These are phyloP conservation scores for Zaprionus africanus DNA, from an alignment of 1,140 invertebrate genomes.

Conservation along the genomic window DNA sequence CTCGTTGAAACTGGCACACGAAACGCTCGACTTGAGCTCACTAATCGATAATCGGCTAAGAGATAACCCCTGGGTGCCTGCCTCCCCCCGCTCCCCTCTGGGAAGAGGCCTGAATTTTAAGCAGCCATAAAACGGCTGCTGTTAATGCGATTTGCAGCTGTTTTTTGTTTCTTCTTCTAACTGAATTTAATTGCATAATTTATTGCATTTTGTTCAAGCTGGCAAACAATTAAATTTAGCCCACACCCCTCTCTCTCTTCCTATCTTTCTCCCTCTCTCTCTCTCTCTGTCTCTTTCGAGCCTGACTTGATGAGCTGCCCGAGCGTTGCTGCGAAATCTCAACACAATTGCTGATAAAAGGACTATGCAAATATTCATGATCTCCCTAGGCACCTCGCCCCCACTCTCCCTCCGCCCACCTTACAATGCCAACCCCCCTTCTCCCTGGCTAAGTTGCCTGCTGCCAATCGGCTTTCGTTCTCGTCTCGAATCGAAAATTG, in stretches of 20 bases:
- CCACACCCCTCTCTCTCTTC: too few species aligned
- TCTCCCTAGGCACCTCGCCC: neutral
- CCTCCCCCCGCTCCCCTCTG: too few species aligned
- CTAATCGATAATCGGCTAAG: neutral
- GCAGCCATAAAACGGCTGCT: slow-evolving; percentile 6
- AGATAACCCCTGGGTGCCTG: neutral
- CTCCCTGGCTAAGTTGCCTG: neutral
- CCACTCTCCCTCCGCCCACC: neutral
- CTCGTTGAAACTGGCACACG: neutral
- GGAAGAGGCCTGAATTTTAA: neutral
- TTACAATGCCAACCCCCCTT: neutral
- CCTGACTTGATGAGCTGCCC: neutral
- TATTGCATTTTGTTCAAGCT: slow-evolving; percentile 8
- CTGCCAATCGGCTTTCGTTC: slow-evolving; percentile 50
- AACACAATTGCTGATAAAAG: slow-evolving; percentile 24
- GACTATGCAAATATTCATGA: slow-evolving; percentile 41
- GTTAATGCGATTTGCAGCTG: slow-evolving; percentile 4
- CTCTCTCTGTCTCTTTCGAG: neutral
- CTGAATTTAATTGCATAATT: slow-evolving; percentile 19
- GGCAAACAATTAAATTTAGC: slow-evolving; percentile 10
- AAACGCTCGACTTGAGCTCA: neutral
- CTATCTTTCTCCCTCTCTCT: too few species aligned
- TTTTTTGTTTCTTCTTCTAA: neutral
- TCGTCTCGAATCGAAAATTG: slow-evolving; percentile 52
- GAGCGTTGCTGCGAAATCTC: neutral